Base-by-base conservation (phyloP, 2,797 vertebrate genomes). In the Urophycis tenuis region DNA sequence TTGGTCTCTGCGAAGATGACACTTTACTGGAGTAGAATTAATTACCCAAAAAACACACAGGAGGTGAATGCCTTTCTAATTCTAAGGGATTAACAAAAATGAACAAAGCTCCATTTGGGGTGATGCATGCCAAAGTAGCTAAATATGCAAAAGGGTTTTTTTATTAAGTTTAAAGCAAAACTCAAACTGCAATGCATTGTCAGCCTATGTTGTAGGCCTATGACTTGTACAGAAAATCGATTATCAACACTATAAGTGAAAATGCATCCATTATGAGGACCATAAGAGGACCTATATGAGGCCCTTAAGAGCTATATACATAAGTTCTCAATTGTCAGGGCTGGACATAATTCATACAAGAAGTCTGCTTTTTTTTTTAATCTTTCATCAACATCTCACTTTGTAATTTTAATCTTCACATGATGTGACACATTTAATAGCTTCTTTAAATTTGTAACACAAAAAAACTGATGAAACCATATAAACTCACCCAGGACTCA, bases 41-140 rank as follows among this genome's bases (percentile, higher is more conserved):
- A 19, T 19, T 71, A 30, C 17, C 2, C 3, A 32, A 71, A n/a
- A 33, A 31, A 71, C 32, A 32, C 32, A 71, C 69, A 29, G 60
- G 25, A 29, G 60, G 25, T 29, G 60, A 67, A 29, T 29, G 60
- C 25, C 60, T 8, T 8, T 71, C 30, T 7, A 71, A 31, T 71
- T 71, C 14, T 33, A 71, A 33, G 14, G 29, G 29, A 32, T 32
- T 67, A 31, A 70, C 30, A 30, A 30, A 70, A 70, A 70, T 30
- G 10, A 30, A 71, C 29, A 33, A 32, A 71, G 9, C 33, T 17
- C 30, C 69, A 15, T 71, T 71, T 31, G 71, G 49, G 75, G 72
- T 71, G 64, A 67, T 25, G 71, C 29, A 67, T 72, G 73, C 77
- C 79, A 29, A 33, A 82, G 81, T 80, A 77, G 72, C 78, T 82